phyloP scores from a whole-genome alignment of 1,140 invertebrate genomes.

The Drosophila athabasca region DNA sequence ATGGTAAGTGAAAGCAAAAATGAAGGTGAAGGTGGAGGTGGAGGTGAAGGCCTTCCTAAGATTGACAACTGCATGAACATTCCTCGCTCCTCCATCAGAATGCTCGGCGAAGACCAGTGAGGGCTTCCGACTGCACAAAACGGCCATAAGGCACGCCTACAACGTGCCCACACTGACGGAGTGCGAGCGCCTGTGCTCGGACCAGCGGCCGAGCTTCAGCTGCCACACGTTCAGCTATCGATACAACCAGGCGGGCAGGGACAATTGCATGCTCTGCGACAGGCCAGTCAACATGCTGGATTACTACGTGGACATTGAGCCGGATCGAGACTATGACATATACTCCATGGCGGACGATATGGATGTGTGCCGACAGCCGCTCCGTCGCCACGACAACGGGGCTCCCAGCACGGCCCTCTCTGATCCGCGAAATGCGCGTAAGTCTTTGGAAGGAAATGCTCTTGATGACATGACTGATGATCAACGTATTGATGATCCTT shows the following conservation, averaged over 20 bases:
- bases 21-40: neutral
- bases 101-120: constrained; percentile 89
- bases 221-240: constrained; percentile 91
- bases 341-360: constrained; percentile 88
- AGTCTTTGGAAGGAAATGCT: constrained; percentile 15
- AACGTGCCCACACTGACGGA: constrained; percentile 88
- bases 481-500: no score
- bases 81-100: constrained; percentile 83
- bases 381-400: constrained; percentile 50
- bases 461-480: no score
- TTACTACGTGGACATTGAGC: constrained; percentile 89
- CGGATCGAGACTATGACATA: constrained; percentile 91
- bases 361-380: constrained; percentile 84
- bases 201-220: constrained; percentile 87
- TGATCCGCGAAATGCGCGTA: constrained; percentile 78
- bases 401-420: constrained; percentile 67
- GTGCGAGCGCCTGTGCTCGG: constrained; percentile 89
- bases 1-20: constrained; percentile 55
- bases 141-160: constrained; percentile 87
- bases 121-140: constrained; percentile 88
- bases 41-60: neutral
- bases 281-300: constrained; percentile 87
- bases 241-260: constrained; percentile 83
- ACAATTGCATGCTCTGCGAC: constrained; percentile 91
- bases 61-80: neutral